A percentile compares a stretch with the other conserved stretches of the same genome.
These are phyloP conservation scores for Gari tellinella DNA, from an alignment of 2,888 invertebrate genomes.

Conservation along the genomic window DNA sequence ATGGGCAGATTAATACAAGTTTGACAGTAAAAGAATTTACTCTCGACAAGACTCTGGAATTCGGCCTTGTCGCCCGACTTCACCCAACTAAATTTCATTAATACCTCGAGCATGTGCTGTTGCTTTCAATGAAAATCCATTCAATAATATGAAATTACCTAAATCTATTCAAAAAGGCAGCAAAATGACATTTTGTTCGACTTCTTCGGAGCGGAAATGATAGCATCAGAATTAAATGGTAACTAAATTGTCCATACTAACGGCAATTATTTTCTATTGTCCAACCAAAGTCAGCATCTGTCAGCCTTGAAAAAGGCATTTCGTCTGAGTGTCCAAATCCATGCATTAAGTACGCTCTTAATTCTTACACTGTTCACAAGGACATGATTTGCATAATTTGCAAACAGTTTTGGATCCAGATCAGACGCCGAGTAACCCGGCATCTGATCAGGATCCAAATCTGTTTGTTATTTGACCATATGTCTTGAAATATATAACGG, in stretches of 20 bases:
- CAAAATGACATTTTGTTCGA: slow-evolving; percentile 32
- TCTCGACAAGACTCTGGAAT: slow-evolving; percentile 34
- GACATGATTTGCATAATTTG: too few relatives aligned
- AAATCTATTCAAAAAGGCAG: slow-evolving; percentile 17
- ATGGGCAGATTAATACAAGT: too few relatives aligned
- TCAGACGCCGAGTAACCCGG: too few relatives aligned
- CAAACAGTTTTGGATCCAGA: too few relatives aligned
- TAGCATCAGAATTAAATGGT: slow-evolving; percentile 29
- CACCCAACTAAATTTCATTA: slow-evolving; percentile 54
- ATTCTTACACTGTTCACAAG: too few relatives aligned
- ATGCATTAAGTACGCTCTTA: too few relatives aligned
- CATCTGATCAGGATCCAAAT: too few relatives aligned
- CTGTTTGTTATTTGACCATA: too few relatives aligned
- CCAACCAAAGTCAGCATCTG: slow-evolving; percentile 25
- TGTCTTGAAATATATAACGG: too few relatives aligned
- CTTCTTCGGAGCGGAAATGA: slow-evolving; percentile 41
- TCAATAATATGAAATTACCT: slow-evolving; percentile 54
- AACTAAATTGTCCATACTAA: slow-evolving; percentile 24
- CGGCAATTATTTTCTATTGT: slow-evolving; percentile 49
- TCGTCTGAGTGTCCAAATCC: too few relatives aligned
- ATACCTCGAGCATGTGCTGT: slow-evolving; percentile 46
- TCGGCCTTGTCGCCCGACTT: slow-evolving; percentile 14
- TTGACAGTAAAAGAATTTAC: slow-evolving; percentile 47
- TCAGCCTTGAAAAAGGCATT: slow-evolving; percentile 13
- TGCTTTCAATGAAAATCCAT: slow-evolving; percentile 24